Evolutionary conservation across 2,888 invertebrate genomes (phyloP), one percentile per base, ranked within the genome.

Genomic region (Automeris io): DNA sequence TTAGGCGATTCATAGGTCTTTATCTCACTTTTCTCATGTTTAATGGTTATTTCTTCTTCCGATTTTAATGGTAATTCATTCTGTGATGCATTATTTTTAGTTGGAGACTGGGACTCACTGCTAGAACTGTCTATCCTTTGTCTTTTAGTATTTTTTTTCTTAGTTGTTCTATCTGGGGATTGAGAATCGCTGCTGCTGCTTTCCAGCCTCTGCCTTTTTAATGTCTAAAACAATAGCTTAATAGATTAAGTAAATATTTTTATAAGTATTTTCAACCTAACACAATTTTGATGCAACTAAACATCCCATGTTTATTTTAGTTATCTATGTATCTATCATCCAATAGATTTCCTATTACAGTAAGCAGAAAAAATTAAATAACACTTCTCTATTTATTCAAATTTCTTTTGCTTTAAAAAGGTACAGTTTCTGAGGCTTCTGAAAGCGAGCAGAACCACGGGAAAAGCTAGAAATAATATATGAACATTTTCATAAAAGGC

Each of bases 121-220:
- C 59, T 70, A 1, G 81, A 79, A 35, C 83, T 86, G 23, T 77
- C 75, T 48, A 82, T 80, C 12, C 81, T 55, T 42, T 70, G 76
- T 0, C 82, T 68, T 60, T 85, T 86, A 5, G 33, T 25, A 22
- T 51, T 70, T 69, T 61, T 68, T 60, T 16, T 59, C 55, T 19
- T 66, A 52, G 37, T 26, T 31, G 6, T 21, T 25, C 9, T 26
- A 8, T 25, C 41, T 2, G 55, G 51, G 6, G 57, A 49, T 0
- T 51, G 53, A 7, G 65, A 49, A 7, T 75, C 78, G 54, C 72
- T 70, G 5, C 64, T 73, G 51, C 69, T 75, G 43, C 81, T 83
- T 0, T 69, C 66, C 19, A 77, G 37, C 29, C 82, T 54, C 8
- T 64, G 54, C 37, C 83, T 66, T 50, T 85, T 85, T 0, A 68